Percentiles rank a stretch among this genome's conserved stretches.
Conservation (phyloP, 2,113 vertebrate genomes). For the Noturus placidus region DNA sequence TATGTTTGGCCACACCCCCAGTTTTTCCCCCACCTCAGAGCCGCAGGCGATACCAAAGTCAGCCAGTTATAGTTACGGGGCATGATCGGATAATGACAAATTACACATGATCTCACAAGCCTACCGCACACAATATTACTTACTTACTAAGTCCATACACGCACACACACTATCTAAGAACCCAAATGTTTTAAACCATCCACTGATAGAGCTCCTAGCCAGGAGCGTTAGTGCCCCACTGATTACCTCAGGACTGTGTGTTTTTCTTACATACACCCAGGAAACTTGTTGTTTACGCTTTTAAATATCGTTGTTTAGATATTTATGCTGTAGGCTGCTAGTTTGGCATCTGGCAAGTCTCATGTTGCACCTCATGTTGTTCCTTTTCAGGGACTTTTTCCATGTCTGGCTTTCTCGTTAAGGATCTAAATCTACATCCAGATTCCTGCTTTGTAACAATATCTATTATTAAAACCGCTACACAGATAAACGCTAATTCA, state of each 20-base stretch:
- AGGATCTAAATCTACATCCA: neutral
- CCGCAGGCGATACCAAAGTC: neutral
- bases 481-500: neutral
- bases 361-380: neutral
- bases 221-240: conserved; percentile 59
- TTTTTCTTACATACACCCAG: conserved; percentile 37
- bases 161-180: conserved; percentile 50
- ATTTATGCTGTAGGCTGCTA: conserved; percentile 61
- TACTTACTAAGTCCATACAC: conserved; percentile 6
- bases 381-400: neutral
- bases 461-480: neutral
- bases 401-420: neutral
- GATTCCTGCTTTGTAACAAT: neutral
- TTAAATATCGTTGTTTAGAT: conserved; percentile 75
- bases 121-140: neutral
- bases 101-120: neutral
- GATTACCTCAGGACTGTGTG: conserved; percentile 66
- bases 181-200: conserved; percentile 58
- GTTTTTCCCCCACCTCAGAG: neutral
- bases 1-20: neutral
- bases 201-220: conserved; percentile 38
- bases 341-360: neutral
- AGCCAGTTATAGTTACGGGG: neutral
- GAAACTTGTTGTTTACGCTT: conserved; percentile 65
- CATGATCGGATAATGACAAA: neutral